These are phyloP conservation scores for Latrodectus geometricus DNA, from an alignment of 1,140 invertebrate species.

Conservation along the genomic window DNA sequence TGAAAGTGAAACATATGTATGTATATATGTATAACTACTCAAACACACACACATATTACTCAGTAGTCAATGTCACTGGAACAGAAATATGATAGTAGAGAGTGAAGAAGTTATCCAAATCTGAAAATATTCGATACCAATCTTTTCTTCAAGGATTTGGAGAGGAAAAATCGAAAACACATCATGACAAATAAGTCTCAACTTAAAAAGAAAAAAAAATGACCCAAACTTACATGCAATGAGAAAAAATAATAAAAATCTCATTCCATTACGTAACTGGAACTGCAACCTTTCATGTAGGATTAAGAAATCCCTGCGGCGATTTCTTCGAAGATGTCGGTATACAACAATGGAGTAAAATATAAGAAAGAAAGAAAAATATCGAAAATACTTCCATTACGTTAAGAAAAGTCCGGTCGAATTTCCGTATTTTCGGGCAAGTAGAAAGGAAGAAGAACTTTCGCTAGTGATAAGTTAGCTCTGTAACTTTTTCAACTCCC, in stretches of 20 bases:
- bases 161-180: not conserved
- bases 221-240: not conserved
- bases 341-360: not conserved
- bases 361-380: conserved; percentile 19
- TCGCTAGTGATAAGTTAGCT: not conserved
- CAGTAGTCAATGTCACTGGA: not conserved
- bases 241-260: conserved; percentile 23
- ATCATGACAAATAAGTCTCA: conserved; percentile 41
- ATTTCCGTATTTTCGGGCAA: conserved; percentile 41
- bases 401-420: conserved; percentile 47
- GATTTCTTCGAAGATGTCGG: conserved; percentile 13
- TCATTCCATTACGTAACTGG: conserved; percentile 58
- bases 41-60: too few relatives aligned
- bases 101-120: not conserved
- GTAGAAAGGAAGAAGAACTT: not conserved
- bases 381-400: conserved; percentile 45
- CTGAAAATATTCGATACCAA: not conserved
- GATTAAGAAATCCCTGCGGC: conserved; percentile 48
- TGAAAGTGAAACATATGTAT: too few relatives aligned
- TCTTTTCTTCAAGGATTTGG: not conserved
- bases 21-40: too few relatives aligned
- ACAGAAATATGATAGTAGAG: not conserved
- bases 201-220: not conserved
- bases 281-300: conserved; percentile 58
- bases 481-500: too few relatives aligned